phyloP scores from a whole-genome alignment of 2,888 invertebrate species.

The Xylophagus ater region DNA sequence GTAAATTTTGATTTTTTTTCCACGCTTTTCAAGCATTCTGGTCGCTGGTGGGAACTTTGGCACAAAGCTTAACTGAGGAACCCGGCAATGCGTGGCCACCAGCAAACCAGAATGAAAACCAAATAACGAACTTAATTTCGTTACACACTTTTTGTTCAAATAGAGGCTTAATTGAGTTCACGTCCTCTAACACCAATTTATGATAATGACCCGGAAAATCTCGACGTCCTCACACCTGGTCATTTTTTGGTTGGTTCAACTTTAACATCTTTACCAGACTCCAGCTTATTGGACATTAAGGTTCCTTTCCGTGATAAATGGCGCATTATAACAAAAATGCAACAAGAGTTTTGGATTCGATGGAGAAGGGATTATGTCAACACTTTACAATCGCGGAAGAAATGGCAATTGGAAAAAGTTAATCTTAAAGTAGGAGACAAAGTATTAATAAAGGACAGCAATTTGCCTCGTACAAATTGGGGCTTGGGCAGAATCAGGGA shows the following conservation, averaged over 20 bases:
- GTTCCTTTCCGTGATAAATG: slow-evolving; percentile 17
- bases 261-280: slow-evolving; percentile 12
- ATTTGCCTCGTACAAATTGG: slow-evolving; percentile 20
- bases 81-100: no score
- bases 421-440: slow-evolving; percentile 17
- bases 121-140: no score
- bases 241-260: slow-evolving; percentile 9
- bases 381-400: slow-evolving; percentile 19
- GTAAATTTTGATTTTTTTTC: no score
- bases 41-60: no score
- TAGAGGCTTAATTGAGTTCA: slow-evolving; percentile 23
- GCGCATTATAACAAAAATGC: slow-evolving; percentile 19
- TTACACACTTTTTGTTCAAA: slow-evolving; percentile 19
- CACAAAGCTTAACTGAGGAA: no score
- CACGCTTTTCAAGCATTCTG: no score
- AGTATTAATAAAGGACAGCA: slow-evolving; percentile 21
- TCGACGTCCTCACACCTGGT: slow-evolving; percentile 7
- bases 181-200: slow-evolving; percentile 19
- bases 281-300: background rate
- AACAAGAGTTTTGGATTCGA: slow-evolving; percentile 20
- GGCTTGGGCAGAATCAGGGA: slow-evolving; percentile 17
- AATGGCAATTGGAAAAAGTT: slow-evolving; percentile 17
- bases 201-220: slow-evolving; percentile 14
- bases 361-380: slow-evolving; percentile 21
- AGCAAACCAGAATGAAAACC: no score